Base-by-base conservation (phyloP, 1,140 invertebrate species). In the Diprion similis region DNA sequence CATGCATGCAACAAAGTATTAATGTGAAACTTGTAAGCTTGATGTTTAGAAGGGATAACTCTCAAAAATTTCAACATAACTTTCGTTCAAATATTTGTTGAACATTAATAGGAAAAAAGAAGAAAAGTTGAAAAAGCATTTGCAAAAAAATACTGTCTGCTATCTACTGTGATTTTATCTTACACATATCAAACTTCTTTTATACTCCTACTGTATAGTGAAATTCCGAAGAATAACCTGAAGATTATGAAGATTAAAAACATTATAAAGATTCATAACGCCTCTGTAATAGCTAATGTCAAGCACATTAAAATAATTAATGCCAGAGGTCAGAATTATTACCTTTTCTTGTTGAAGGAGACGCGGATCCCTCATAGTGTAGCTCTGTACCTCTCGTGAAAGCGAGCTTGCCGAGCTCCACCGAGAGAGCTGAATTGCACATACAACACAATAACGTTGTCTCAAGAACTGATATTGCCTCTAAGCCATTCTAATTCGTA, bases 381-480 rank as follows among this genome's bases (percentile, higher is more conserved):
- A 91, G 84, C 86, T 90, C 82, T 90, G 90, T 79, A 91, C 90
- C 82, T 91, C 90, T 85, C 89, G 88, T 76, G 90, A 91, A 80
- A 91, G 85, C 81, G 90, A 91, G 87, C 90, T 91, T 86, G 89
- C 82, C 73, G 90, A 91, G 86, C 90, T 91, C 90, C 89, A 91
- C 83, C 90, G 90, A 87, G 90, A 91, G 84, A 91, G 88, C 90
- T 91, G 88, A 82, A 79, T 86, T 82, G 85, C 85, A 89, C 88
- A 86, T 86, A 88, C 85, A 89, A 89, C 80, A 89, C 84, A 88
- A 87, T 76, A 87, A 86, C 82, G 75, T 80, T 71, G 77, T 86
- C 82, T 87, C 83, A 86, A 79, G 85, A 79, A 85, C 79, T 78
- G 76, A 76, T 77, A 74, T 47, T 79, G 76, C 47, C 75, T 77